phyloP scores from a whole-genome alignment of 35 echinoderm and acorn worm genomes.

The Lytechinus pictus region DNA sequence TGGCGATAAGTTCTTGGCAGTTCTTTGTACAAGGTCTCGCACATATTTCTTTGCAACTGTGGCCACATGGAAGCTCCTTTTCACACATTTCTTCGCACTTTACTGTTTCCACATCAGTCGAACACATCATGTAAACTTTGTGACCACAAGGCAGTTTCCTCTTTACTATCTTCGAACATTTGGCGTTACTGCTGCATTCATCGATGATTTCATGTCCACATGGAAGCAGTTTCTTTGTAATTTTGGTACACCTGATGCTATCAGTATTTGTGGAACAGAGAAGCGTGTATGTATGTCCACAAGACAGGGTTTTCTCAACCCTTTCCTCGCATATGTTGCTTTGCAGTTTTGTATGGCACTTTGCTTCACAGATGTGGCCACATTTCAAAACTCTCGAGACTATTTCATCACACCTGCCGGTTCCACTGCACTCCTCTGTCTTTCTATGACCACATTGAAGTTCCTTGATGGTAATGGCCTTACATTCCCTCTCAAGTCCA shows the following conservation, averaged over 20 bases:
- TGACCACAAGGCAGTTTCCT: slow-evolving; percentile 56
- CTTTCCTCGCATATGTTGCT: slow-evolving; percentile 30
- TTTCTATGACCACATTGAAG: slow-evolving; percentile 46
- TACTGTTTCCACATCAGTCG: background rate
- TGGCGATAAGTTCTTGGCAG: background rate
- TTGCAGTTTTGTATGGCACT: slow-evolving; percentile 26
- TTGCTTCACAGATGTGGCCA: slow-evolving; percentile 1
- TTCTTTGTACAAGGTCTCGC: slow-evolving; percentile 11
- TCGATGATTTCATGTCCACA: slow-evolving; percentile 47
- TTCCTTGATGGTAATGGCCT: background rate
- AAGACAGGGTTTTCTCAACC: slow-evolving; percentile 25
- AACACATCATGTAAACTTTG: background rate
- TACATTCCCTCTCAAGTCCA: background rate
- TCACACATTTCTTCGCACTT: slow-evolving; percentile 18
- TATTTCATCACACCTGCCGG: background rate
- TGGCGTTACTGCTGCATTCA: slow-evolving; percentile 42
- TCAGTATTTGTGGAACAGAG: slow-evolving; percentile 28
- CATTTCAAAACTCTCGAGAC: background rate
- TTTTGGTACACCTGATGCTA: background rate
- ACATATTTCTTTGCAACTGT: slow-evolving; percentile 52
- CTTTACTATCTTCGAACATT: slow-evolving; percentile 6
- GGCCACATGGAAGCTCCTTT: slow-evolving; percentile 57
- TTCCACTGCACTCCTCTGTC: background rate
- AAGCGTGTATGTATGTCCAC: slow-evolving; percentile 47
- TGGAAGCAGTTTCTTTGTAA: background rate